phyloP scores from a whole-genome alignment of 2,888 invertebrate species.

The Saturnia japonica region DNA sequence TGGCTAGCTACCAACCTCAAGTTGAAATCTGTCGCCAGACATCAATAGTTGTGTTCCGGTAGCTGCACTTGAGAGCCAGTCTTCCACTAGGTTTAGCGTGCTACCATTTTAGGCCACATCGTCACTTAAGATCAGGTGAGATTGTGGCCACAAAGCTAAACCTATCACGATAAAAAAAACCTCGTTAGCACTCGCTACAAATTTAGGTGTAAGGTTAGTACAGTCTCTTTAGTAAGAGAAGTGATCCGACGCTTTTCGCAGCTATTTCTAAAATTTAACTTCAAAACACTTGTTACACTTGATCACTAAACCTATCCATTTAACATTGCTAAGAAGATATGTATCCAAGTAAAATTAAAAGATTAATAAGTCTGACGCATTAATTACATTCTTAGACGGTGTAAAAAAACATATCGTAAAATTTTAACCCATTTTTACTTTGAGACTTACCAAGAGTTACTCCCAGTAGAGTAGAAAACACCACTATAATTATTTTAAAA shows the following conservation, averaged over 20 bases:
- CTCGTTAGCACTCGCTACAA: too few species aligned
- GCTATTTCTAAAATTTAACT: not conserved
- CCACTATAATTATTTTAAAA: slow-evolving; percentile 24
- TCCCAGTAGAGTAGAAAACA: slow-evolving; percentile 2
- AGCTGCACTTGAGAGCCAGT: too few species aligned
- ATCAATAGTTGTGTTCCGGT: too few species aligned
- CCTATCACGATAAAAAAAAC: too few species aligned
- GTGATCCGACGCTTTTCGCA: not conserved
- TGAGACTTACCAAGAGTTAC: slow-evolving; percentile 4
- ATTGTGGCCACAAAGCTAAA: too few species aligned
- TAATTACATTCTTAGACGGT: not conserved
- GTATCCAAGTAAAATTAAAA: not conserved
- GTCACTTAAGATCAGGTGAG: too few species aligned
- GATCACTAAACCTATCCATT: not conserved
- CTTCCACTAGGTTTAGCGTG: too few species aligned
- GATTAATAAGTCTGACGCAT: not conserved
- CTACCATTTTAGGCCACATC: too few species aligned
- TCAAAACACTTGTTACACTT: not conserved
- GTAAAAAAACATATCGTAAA: not conserved
- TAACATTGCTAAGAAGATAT: not conserved
- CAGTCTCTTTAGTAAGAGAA: too few species aligned
- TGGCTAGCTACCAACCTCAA: too few species aligned
- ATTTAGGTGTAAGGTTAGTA: too few species aligned
- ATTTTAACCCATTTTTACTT: not conserved
- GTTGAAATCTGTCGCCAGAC: too few species aligned